These are phyloP conservation scores for Bombus superbus DNA, from an alignment of 1,140 invertebrate genomes.

Conservation along the genomic window DNA sequence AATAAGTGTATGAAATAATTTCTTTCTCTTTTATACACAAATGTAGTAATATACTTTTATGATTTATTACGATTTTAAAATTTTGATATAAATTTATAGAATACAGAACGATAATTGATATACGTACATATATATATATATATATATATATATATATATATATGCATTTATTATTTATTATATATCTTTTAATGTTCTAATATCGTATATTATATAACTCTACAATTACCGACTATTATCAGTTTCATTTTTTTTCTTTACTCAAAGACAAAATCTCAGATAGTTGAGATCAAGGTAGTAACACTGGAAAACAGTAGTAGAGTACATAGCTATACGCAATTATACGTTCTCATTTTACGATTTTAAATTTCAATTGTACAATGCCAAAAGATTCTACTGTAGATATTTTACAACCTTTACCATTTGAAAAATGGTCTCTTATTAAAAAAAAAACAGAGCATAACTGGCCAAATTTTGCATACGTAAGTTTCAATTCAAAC, in stretches of 20 bases:
- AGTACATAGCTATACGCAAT: neutral
- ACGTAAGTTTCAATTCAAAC: slow-evolving; percentile 23
- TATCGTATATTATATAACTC: neutral
- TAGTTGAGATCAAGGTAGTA: neutral
- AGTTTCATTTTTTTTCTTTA: neutral
- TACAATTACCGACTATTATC: neutral
- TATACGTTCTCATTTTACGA: neutral
- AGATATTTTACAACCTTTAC: slow-evolving; percentile 18
- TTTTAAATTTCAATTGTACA: neutral
- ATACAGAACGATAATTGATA: neutral
- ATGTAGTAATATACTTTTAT: neutral
- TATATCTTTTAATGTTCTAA: neutral
- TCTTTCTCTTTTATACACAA: neutral
- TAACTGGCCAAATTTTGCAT: slow-evolving; percentile 21
- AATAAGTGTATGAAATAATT: neutral
- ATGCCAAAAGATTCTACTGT: neutral
- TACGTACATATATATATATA: neutral
- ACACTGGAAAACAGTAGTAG: neutral
- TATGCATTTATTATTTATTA: neutral
- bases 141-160: too few relatives aligned
- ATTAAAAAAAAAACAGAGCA: slow-evolving; percentile 2
- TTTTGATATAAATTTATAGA: neutral
- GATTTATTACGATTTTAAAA: neutral
- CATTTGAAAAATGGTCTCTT: slow-evolving; percentile 11
- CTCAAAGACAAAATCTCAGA: neutral